Base-by-base conservation (phyloP, 2,113 vertebrate genomes). In the Cynopterus brachyotis region DNA sequence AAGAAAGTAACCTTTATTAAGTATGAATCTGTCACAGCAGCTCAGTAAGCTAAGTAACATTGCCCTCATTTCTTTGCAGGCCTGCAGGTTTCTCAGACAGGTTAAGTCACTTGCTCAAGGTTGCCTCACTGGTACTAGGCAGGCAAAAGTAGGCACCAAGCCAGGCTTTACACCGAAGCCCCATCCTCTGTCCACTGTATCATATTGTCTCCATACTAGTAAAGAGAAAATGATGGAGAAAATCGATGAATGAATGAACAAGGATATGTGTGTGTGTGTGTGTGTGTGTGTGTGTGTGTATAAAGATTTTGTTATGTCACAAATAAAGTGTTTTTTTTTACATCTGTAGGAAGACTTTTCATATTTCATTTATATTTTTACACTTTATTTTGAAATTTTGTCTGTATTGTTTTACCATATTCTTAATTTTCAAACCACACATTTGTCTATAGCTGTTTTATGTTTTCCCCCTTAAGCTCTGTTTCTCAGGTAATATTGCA, bases 61-160 rank as follows among this genome's bases (percentile, higher is more conserved):
- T 40, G 32, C 40, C 79, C 59, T 96, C 62, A 57, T n/a, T 94
- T 59, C 47, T 89, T 75, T 67, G 53, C 37, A 4, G 76, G 50
- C n/a, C 72, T 92, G 28, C 69, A n/a, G 53, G 42, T 72, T 96
- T 87, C 90, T 94, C 75, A 84, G 73, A 66, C 47, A 81, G 72
- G 83, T 73, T 91, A 97, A 90, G 45, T 92, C 66, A 47, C 24
- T 94, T 84, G 78, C 50, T 96, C 84, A 95, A 96, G 89, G 93
- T 97, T 89, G 86, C 60, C 59, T 86, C 59, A n/a, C 8, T 47
- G 19, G 20, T 20, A 10, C 2, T 1, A 40, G 17, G 20, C 37
- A 80, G 70, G 64, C n/a, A 40, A 75, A 20, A 72, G 42, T 19
- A 0, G 11, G 8, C 57, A 73, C 73, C 83, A 55, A 72, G 30